A percentile compares a stretch with the other conserved stretches of the same genome.
Conservation (phyloP, 2,797 vertebrate genomes). For the Distichodus sexfasciatus region DNA sequence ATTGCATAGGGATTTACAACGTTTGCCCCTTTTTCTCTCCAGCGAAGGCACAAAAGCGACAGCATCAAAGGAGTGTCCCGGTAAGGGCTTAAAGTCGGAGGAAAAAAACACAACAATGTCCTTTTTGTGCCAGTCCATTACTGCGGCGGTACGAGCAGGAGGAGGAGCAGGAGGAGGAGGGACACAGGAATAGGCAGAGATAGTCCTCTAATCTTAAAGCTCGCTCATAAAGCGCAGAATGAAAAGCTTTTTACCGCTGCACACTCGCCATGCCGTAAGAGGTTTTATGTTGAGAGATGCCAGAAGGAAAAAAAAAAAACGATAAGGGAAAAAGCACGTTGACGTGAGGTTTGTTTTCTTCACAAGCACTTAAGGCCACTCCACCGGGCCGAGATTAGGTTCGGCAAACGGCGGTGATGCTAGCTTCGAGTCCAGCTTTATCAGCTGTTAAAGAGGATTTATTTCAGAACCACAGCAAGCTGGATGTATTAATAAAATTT, state of each 20-base stretch:
- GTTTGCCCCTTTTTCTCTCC: conserved; percentile 54
- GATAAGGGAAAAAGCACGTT: conserved; percentile 30
- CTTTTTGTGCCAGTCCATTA: conserved; percentile 55
- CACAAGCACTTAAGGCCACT: conserved; percentile 51
- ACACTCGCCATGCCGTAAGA: background rate
- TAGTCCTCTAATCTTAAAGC: conserved; percentile 37
- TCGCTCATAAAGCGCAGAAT: conserved; percentile 47
- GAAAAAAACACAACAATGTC: conserved; percentile 33
- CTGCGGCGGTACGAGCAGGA: background rate
- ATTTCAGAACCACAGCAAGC: too few relatives aligned
- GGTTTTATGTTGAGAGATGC: conserved; percentile 46
- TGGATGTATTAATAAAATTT: too few relatives aligned
- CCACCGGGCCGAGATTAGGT: too few relatives aligned
- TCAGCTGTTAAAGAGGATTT: too few relatives aligned
- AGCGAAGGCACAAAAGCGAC: conserved; percentile 6
- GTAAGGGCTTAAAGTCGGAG: conserved; percentile 21
- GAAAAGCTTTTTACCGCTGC: conserved; percentile 47
- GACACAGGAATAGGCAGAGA: conserved; percentile 35
- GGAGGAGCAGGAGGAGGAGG: background rate
- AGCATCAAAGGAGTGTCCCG: conserved; percentile 13
- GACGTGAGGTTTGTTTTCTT: conserved; percentile 55
- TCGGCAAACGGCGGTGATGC: too few relatives aligned
- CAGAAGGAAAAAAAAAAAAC: background rate
- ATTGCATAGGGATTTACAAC: conserved; percentile 29
- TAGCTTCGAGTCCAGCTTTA: too few relatives aligned